Conservation (phyloP, 1,140 invertebrate species). For the Papilio xuthus region DNA sequence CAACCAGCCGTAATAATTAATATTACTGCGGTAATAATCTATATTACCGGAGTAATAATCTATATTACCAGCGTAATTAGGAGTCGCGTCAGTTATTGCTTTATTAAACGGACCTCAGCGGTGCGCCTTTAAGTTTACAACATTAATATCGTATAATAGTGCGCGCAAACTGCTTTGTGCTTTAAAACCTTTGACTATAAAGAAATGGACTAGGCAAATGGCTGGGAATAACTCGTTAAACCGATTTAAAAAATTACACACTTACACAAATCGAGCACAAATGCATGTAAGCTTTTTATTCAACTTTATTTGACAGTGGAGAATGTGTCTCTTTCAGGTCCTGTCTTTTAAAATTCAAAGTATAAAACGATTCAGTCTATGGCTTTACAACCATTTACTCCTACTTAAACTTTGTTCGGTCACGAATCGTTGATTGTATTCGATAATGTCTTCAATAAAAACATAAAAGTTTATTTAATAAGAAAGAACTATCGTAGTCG, state of each 20-base stretch:
- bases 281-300: not conserved
- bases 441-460: slow-evolving; percentile 11
- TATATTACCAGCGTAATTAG: slow-evolving; percentile 48
- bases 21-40: slow-evolving; percentile 53
- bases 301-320: not conserved
- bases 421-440: slow-evolving; percentile 18
- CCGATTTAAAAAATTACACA: no score
- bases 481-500: not conserved
- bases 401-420: slow-evolving; percentile 12
- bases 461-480: not conserved
- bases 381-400: slow-evolving; percentile 16
- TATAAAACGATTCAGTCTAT: not conserved
- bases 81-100: slow-evolving; percentile 46
- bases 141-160: slow-evolving; percentile 47
- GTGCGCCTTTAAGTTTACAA: slow-evolving; percentile 47
- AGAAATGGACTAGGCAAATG: not conserved
- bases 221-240: no score
- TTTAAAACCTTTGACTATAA: not conserved
- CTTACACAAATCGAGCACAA: not conserved
- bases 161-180: slow-evolving; percentile 25
- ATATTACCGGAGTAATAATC: slow-evolving; percentile 49
- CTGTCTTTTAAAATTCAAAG: not conserved
- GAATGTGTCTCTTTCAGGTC: not conserved
- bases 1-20: slow-evolving; percentile 48
- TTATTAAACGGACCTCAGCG: slow-evolving; percentile 46